These are phyloP conservation scores for Perizoma affinitatum DNA, from an alignment of 2,888 invertebrate genomes.

Conservation along the genomic window DNA sequence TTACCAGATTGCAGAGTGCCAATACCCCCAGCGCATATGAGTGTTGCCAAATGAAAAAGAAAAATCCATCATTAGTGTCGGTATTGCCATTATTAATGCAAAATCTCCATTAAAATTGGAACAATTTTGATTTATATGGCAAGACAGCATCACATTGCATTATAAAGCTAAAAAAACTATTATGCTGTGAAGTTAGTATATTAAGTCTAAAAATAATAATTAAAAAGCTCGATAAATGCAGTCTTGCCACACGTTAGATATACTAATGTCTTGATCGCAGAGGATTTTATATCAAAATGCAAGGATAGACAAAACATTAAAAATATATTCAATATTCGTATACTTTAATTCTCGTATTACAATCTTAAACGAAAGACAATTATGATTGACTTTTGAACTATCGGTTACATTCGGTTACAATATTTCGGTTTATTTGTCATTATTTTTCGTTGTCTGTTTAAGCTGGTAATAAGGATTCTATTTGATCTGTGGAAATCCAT, in stretches of 20 bases:
- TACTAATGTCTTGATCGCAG: too few species aligned
- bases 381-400: too few species aligned
- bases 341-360: too few species aligned
- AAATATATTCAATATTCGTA: too few species aligned
- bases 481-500: too few species aligned
- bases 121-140: slow-evolving; percentile 47
- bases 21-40: slow-evolving; percentile 79
- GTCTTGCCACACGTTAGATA: slow-evolving; percentile 61
- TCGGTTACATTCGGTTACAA: too few species aligned
- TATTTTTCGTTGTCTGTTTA: too few species aligned
- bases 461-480: too few species aligned
- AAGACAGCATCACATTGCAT: slow-evolving; percentile 64
- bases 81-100: slow-evolving; percentile 37
- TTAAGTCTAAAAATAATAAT: slow-evolving; percentile 22
- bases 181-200: slow-evolving; percentile 46
- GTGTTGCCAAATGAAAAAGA: slow-evolving; percentile 80
- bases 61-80: slow-evolving; percentile 72
- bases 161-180: slow-evolving; percentile 33
- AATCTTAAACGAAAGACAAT: too few species aligned
- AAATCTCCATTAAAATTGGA: slow-evolving; percentile 28
- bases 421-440: too few species aligned
- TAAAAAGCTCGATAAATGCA: slow-evolving; percentile 54
- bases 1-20: slow-evolving; percentile 83
- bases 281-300: too few species aligned
- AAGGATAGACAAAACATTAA: too few species aligned